Conservation (phyloP, 2,888 invertebrate genomes). For the Noctuana brunneofusca region DNA sequence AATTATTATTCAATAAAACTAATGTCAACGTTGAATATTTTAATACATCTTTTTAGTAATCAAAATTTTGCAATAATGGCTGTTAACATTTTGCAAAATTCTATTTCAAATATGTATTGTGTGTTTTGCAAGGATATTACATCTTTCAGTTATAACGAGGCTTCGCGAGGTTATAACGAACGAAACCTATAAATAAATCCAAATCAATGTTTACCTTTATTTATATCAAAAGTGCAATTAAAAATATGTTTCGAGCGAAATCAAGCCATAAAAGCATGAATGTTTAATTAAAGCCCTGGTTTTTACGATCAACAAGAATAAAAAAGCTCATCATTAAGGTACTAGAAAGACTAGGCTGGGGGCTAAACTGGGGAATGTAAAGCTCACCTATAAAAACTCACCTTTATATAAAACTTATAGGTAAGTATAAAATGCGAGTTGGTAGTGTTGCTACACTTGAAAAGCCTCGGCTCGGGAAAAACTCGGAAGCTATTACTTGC, state of each 20-base stretch:
- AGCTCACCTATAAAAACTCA: too few species aligned
- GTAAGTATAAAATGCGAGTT: slow-evolving; percentile 1
- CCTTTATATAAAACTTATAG: slow-evolving; percentile 18
- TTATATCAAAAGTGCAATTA: not conserved
- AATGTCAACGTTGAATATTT: too few species aligned
- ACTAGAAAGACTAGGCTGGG: slow-evolving; percentile 14
- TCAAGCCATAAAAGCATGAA: slow-evolving; percentile 10
- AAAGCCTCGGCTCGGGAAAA: slow-evolving; percentile 23
- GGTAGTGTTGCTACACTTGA: slow-evolving; percentile 23
- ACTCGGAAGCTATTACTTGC: slow-evolving; percentile 20
- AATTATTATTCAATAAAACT: too few species aligned
- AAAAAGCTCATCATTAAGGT: slow-evolving; percentile 28
- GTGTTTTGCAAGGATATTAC: too few species aligned
- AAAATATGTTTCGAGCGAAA: not conserved
- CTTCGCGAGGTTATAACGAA: too few species aligned
- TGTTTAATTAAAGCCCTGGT: slow-evolving; percentile 10
- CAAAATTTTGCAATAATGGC: too few species aligned
- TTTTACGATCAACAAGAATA: slow-evolving; percentile 20
- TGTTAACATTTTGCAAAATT: not conserved
- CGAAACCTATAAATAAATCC: not conserved
- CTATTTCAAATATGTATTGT: too few species aligned
- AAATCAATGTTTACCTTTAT: not conserved
- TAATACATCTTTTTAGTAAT: too few species aligned
- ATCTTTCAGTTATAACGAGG: too few species aligned
- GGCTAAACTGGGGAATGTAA: slow-evolving; percentile 11